Base-by-base conservation (phyloP, 2,888 invertebrate species). In the Mesorhabditis sp. region DNA sequence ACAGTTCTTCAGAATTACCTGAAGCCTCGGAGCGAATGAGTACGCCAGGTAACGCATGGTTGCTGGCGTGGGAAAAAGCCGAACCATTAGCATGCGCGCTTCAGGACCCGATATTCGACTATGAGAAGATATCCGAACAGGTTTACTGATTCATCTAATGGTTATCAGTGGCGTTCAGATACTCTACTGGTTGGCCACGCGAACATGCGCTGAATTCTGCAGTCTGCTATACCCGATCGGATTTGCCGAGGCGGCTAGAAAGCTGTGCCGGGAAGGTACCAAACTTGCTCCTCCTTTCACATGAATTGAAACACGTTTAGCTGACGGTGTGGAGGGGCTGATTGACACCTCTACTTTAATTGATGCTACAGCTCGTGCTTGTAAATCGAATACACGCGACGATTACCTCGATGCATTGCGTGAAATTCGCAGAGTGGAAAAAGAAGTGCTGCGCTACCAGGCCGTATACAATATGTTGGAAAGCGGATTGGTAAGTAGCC, bases 81-180 rank as follows among this genome's bases (percentile, higher is more conserved):
- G 90, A 92, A 75, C 91, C 95, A 0, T 91, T 95, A 28, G 93
- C 97, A 0, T 94, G 93, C 0, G 89, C 91, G 68, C 89, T 93
- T 62, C 98, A 98, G 86, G 91, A 92, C 82, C 90, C 95, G 65
- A 89, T 98, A 43, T 98, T 98, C 86, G 95, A 98, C 86, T 96
- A 97, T 86, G 93, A 93, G 0, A 91, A 92, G 74, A 96, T 96
- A 87, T 96, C 95, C 0, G 93, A 96, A 85, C 94, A 93, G 87
- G 92, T 93, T 42, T 64, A 15, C 10, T 5, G 10, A 4, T 4
- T 28, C 7, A 28, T 28, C 28, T 28, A 28, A 28, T 28, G 28
- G 28, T 28, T 28, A 28, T 28, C 28, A 28, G 28, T 28, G 28
- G 4, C 10, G 28, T 62, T 7, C 41, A 62, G 63, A 62, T 62